Percentiles rank a stretch among this genome's conserved stretches.
Evolutionary conservation across 2,113 vertebrate genomes (phyloP).

Genomic region (Pogona vitticeps): DNA sequence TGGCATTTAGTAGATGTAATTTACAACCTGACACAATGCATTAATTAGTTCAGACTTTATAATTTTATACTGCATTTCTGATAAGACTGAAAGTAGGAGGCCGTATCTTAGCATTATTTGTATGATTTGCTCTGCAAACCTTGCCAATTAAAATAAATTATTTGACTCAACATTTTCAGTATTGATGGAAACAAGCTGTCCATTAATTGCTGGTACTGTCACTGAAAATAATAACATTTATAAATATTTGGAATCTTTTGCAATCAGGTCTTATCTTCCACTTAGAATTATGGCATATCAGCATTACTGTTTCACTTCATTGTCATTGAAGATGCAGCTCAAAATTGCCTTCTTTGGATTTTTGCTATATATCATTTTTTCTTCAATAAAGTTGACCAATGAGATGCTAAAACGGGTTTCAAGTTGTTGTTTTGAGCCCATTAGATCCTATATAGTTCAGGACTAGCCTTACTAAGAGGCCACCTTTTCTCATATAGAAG

Average conservation of each 20-base stretch:
- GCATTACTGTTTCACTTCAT: neutral
- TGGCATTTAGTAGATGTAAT: neutral
- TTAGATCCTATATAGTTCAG: too few species aligned
- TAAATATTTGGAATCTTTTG: neutral
- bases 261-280: neutral
- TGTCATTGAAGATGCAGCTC: neutral
- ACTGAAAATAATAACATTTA: neutral
- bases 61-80: slow-evolving; percentile 10
- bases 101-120: slow-evolving; percentile 12
- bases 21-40: neutral
- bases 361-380: neutral
- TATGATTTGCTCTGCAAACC: slow-evolving; percentile 1
- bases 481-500: too few species aligned
- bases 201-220: neutral
- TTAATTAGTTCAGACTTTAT: slow-evolving; percentile 10
- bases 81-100: slow-evolving; percentile 6
- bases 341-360: neutral
- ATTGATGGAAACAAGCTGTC: neutral
- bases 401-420: too few species aligned
- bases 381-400: too few species aligned
- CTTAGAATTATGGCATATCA: neutral
- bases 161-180: slow-evolving; percentile 3
- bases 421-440: too few species aligned
- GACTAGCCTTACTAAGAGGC: too few species aligned
- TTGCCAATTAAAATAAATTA: neutral